Conservation (phyloP, 2,113 vertebrate genomes). For the Phalacrocorax pelagicus region DNA sequence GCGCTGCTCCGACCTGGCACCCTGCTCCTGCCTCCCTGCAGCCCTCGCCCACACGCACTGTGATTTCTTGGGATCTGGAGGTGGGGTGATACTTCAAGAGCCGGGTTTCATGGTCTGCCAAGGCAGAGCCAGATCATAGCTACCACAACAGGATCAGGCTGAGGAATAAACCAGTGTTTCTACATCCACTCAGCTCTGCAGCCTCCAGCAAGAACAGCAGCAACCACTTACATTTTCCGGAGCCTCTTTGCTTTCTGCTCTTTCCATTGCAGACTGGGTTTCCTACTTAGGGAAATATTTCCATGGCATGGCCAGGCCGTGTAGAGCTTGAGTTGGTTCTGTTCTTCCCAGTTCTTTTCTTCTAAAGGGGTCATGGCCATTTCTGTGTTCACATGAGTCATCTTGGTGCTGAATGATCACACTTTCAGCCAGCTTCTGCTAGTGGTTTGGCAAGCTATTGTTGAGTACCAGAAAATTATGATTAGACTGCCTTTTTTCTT, state of each 20-base stretch:
- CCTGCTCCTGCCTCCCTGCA: neutral
- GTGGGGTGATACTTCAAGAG: fast-evolving
- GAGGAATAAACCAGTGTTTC: neutral
- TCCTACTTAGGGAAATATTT: neutral
- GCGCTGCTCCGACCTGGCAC: neutral
- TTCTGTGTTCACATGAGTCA: neutral
- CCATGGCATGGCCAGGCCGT: neutral
- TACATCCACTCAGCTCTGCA: neutral
- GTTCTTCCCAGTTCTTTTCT: neutral
- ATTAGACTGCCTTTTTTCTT: neutral
- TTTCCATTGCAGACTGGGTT: neutral
- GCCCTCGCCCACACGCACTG: neutral
- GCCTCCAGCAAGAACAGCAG: neutral
- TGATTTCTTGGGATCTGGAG: neutral
- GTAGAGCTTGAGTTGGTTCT: neutral
- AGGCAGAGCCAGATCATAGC: neutral
- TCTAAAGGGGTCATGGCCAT: fast-evolving
- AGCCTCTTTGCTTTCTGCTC: neutral
- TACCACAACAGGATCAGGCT: fast-evolving
- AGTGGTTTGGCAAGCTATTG: neutral
- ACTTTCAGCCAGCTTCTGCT: neutral
- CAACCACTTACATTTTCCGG: too few species aligned
- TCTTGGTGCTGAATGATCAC: neutral
- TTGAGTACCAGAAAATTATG: neutral
- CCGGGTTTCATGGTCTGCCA: neutral